These are phyloP conservation scores for Atta cephalotes DNA, from an alignment of 1,140 invertebrate species.

Conservation along the genomic window DNA sequence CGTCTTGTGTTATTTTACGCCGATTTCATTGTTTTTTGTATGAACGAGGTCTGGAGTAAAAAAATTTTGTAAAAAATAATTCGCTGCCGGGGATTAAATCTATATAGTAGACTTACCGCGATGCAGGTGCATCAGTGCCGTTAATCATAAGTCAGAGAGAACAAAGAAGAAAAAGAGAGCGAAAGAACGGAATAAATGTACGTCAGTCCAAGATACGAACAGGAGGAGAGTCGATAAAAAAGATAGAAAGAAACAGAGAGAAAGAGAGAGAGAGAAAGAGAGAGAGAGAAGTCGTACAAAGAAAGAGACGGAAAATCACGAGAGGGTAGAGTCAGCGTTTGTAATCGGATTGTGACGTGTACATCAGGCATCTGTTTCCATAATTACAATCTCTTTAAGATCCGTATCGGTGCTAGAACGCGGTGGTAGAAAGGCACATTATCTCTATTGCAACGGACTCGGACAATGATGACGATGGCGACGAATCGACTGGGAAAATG, in stretches of 20 bases:
- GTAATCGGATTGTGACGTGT: constrained; percentile 77
- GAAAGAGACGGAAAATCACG: not conserved
- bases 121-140: constrained; percentile 68
- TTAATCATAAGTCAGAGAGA: constrained; percentile 66
- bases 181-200: constrained; percentile 59
- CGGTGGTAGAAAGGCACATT: constrained; percentile 63
- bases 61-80: constrained; percentile 52
- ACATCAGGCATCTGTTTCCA: constrained; percentile 79
- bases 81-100: constrained; percentile 64
- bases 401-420: constrained; percentile 60
- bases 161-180: not conserved
- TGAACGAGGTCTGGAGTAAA: not conserved
- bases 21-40: not conserved
- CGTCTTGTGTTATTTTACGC: not conserved
- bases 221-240: constrained; percentile 11
- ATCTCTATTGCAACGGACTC: constrained; percentile 43
- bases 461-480: not conserved
- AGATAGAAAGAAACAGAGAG: not conserved
- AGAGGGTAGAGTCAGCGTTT: constrained; percentile 52
- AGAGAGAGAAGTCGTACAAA: not conserved
- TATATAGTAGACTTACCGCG: constrained; percentile 58
- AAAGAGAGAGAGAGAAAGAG: not conserved
- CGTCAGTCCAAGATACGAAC: constrained; percentile 10
- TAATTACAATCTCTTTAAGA: constrained; percentile 77
- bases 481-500: constrained; percentile 65